Evolutionary conservation across 64 coral and sea anemone genomes (phyloP), one percentile per base, ranked within the genome.

Genomic region (Montipora efflorescens): DNA sequence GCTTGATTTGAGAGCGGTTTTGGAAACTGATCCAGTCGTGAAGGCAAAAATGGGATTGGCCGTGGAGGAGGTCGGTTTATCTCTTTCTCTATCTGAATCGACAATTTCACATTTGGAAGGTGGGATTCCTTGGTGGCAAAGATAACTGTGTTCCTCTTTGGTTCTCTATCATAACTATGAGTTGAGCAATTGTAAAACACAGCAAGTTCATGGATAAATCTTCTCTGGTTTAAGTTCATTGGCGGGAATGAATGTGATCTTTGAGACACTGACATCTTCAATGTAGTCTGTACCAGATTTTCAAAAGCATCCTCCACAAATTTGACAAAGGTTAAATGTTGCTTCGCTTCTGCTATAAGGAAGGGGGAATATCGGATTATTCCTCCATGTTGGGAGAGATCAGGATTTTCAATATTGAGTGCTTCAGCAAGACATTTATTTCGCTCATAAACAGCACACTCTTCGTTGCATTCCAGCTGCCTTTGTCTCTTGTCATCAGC

Each of bases 161-260:
- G 98, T 74, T 99, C 98, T 72, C 77, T 79, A 64, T 99, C 95
- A 57, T 99, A 96, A 69, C 98, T 99, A 13, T 88, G 76, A 57
- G 84, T 92, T 5, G 62, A 90, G 70, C 94, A 96, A 53, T 94
- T 91, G 66, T 99, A 99, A 77, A 91, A 77, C 10, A 83, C 84
- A 10, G 98, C 92, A 43, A 99, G 82, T 44, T 99, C 98, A 75
- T 99, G 98, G 25, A 99, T 28, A 62, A 94, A 79, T 25, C 98
- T 92, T 81, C 98, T 76, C 44, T 99, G 92, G 74, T 94, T 96
- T 8, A 89, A 92, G 28, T 94, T 96, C 98, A 96, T 99, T 75
- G 98, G 86, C 36, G 84, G 48, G 79, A 99, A 99, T 19, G 90
- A 89, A 81, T 99, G 86, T 8, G 88, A 87, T 14, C 88, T 84